Evolutionary conservation across 1,140 invertebrate genomes (phyloP).

Genomic region (Drosophila ogumai): DNA sequence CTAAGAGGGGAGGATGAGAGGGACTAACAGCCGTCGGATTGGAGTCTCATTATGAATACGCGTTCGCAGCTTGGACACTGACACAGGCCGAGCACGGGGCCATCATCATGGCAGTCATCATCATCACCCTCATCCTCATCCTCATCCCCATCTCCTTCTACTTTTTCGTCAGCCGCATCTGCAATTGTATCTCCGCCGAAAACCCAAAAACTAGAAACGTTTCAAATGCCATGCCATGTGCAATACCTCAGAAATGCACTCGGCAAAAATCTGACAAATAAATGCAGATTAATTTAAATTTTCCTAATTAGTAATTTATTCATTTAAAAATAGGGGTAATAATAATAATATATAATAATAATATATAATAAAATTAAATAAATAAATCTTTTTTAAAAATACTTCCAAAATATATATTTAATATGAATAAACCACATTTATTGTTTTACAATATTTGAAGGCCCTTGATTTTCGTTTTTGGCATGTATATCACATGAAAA

Average conservation of each 20-base stretch:
- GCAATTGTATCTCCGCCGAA: slow-evolving; percentile 37
- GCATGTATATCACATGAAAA: no score
- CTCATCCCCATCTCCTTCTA: background rate
- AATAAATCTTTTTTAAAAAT: background rate
- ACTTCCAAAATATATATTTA: background rate
- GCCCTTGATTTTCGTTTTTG: no score
- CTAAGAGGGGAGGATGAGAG: no score
- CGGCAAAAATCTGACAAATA: background rate
- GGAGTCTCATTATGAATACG: slow-evolving; percentile 73
- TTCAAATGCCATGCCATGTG: slow-evolving; percentile 30
- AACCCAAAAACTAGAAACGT: slow-evolving; percentile 31
- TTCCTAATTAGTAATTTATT: background rate
- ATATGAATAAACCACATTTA: background rate
- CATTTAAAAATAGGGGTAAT: background rate
- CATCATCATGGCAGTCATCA: slow-evolving; percentile 30
- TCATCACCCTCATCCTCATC: background rate
- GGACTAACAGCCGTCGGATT: slow-evolving; percentile 45
- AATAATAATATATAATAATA: background rate
- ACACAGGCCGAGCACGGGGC: background rate
- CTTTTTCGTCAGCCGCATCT: slow-evolving; percentile 17
- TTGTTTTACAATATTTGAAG: background rate
- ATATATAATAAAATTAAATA: background rate
- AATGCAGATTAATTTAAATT: background rate
- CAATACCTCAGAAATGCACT: slow-evolving; percentile 26
- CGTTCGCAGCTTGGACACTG: slow-evolving; percentile 30